Conservation (phyloP, 2,888 invertebrate genomes). For the Ethmia dodecea region DNA sequence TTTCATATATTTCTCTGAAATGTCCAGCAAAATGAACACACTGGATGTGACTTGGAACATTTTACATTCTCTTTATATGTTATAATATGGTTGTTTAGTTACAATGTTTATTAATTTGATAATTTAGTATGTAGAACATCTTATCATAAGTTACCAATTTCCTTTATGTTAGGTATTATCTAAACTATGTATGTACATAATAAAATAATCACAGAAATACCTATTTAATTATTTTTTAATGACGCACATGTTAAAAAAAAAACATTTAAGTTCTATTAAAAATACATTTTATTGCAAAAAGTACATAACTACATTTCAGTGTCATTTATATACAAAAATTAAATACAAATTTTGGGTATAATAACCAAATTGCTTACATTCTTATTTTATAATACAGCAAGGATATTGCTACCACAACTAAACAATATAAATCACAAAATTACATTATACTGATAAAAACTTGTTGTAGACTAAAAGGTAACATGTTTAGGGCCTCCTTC, state of each 20-base stretch:
- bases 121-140: no score
- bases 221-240: no score
- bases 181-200: no score
- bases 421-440: neutral
- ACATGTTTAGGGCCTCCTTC: conserved; percentile 23
- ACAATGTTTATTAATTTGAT: neutral
- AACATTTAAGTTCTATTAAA: conserved; percentile 76
- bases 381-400: conserved; percentile 36
- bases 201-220: no score
- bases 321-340: conserved; percentile 75
- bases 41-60: neutral
- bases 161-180: no score
- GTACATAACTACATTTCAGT: conserved; percentile 69
- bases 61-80: neutral
- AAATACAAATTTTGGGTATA: conserved; percentile 49
- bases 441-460: neutral
- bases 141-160: no score
- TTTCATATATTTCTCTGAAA: conserved; percentile 47
- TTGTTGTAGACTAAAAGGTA: conserved; percentile 35
- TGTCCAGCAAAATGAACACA: conserved; percentile 11
- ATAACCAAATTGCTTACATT: conserved; percentile 45
- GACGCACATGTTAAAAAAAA: no score
- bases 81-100: neutral
- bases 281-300: conserved; percentile 76
- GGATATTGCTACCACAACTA: conserved; percentile 6